Percentiles rank a stretch among this genome's conserved stretches.
Evolutionary conservation across 2,888 invertebrate genomes (phyloP).

Genomic region (Dicyrtomina minuta): DNA sequence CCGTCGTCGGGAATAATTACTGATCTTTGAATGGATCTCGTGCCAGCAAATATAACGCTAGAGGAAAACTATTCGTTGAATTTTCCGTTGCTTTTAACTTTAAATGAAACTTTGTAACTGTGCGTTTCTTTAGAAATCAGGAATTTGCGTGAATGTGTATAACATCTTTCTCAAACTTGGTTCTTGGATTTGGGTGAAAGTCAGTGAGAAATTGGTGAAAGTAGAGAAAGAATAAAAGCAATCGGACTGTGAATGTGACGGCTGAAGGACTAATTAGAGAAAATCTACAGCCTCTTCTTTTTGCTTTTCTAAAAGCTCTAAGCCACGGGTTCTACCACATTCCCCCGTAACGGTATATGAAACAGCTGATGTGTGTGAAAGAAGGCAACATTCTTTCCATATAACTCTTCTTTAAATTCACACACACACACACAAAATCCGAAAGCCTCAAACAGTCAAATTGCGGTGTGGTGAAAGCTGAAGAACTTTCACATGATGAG

Average conservation of each 20-base stretch:
- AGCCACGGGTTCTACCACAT: neutral
- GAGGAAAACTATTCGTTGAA: too few species aligned
- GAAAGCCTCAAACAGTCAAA: neutral
- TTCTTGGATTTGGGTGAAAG: too few species aligned
- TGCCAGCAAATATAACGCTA: too few species aligned
- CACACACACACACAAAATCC: too few species aligned
- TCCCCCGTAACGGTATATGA: neutral
- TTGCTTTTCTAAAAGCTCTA: neutral
- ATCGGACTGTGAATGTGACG: neutral
- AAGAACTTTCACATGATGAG: neutral
- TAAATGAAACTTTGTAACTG: too few species aligned
- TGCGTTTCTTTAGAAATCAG: too few species aligned
- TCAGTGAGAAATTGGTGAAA: neutral
- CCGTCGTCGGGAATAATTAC: too few species aligned
- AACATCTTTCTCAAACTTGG: too few species aligned
- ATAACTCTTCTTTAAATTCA: neutral
- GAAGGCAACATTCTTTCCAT: neutral
- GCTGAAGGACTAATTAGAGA: constrained; percentile 6
- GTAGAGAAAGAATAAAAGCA: neutral
- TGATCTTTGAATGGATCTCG: too few species aligned
- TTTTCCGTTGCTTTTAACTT: too few species aligned
- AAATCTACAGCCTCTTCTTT: neutral
- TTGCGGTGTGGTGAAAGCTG: neutral
- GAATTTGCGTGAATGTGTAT: too few species aligned
- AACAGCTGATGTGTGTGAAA: neutral